phyloP scores from a whole-genome alignment of 2,113 vertebrate species.

The Ivindomyrus marchei region DNA sequence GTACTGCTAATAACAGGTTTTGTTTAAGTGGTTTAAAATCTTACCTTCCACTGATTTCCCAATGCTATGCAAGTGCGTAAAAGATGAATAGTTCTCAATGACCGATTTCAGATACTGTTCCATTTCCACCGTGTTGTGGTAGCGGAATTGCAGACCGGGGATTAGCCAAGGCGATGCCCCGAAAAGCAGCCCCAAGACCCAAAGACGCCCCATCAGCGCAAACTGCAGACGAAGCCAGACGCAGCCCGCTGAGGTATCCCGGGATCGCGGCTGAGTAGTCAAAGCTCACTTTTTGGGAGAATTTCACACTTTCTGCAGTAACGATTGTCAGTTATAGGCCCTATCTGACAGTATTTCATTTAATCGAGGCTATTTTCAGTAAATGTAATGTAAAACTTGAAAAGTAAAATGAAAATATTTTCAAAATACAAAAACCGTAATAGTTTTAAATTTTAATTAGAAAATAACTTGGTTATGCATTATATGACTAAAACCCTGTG shows the following conservation, averaged over 20 bases:
- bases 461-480: neutral
- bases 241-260: neutral
- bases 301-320: neutral
- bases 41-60: neutral
- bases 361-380: neutral
- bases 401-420: neutral
- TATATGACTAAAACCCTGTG: neutral
- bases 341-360: neutral
- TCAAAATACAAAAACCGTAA: neutral
- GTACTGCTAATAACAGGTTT: neutral
- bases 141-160: neutral
- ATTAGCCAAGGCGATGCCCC: neutral
- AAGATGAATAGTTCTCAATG: neutral
- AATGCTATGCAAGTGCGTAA: neutral
- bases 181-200: neutral
- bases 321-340: neutral
- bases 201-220: neutral
- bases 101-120: neutral
- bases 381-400: neutral
- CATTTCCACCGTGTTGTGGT: neutral
- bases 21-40: neutral
- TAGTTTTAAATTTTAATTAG: neutral
- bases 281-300: neutral
- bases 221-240: neutral
- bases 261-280: neutral